phyloP scores from a whole-genome alignment of 2,797 vertebrate genomes.

The Sphaeramia orbicularis region DNA sequence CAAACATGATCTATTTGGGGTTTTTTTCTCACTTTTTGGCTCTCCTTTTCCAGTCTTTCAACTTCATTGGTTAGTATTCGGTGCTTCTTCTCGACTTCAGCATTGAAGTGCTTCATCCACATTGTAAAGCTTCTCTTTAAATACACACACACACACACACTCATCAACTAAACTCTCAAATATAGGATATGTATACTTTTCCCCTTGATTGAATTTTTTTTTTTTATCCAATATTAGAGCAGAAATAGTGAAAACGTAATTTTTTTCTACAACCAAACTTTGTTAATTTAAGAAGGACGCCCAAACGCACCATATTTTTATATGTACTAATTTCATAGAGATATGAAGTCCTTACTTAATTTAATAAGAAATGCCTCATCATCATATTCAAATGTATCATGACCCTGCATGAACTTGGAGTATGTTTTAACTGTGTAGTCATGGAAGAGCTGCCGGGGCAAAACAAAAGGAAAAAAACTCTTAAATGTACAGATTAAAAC shows the following conservation, averaged over 20 bases:
- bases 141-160: constrained; percentile 34
- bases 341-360: constrained; percentile 86
- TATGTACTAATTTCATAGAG: background rate
- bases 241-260: no score
- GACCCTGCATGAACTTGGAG: constrained; percentile 91
- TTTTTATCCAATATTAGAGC: background rate
- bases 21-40: constrained; percentile 86
- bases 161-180: background rate
- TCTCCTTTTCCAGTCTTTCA: constrained; percentile 91
- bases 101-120: constrained; percentile 87
- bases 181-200: no score
- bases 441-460: constrained; percentile 86
- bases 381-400: constrained; percentile 90
- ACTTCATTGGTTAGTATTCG: constrained; percentile 88
- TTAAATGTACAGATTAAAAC: background rate
- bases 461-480: background rate
- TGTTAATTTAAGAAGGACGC: background rate
- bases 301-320: background rate
- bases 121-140: constrained; percentile 87
- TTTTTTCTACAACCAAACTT: no score
- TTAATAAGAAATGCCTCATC: constrained; percentile 86
- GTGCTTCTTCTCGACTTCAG: constrained; percentile 88
- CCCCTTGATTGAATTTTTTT: no score
- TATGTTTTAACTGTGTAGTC: constrained; percentile 91
- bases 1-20: background rate